These are phyloP conservation scores for Sciurus carolinensis DNA, from an alignment of 2,797 vertebrate species.

Conservation along the genomic window DNA sequence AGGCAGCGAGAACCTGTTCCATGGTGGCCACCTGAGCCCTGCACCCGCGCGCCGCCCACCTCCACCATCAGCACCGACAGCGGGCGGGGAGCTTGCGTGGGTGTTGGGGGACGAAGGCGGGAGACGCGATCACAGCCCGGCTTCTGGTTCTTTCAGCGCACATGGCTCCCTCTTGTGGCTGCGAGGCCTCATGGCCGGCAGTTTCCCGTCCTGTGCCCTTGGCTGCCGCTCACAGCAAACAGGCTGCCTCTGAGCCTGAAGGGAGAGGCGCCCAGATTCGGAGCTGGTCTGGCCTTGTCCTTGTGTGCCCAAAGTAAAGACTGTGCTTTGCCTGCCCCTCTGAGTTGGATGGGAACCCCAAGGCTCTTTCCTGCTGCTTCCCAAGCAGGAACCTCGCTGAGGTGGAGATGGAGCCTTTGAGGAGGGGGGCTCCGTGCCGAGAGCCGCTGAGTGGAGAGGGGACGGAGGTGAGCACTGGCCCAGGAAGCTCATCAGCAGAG, in stretches of 20 bases:
- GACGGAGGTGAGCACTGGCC: fast-evolving
- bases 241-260: background rate
- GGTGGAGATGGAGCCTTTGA: background rate
- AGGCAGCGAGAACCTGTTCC: background rate
- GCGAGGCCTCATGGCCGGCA: background rate
- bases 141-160: conserved; percentile 20
- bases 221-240: background rate
- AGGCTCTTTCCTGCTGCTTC: background rate
- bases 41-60: background rate
- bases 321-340: background rate
- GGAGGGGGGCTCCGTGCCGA: fast-evolving
- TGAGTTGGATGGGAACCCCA: background rate
- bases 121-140: conserved; percentile 26
- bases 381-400: background rate
- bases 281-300: background rate
- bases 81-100: conserved; percentile 36
- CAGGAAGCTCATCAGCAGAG: background rate
- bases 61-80: background rate
- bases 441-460: fast-evolving
- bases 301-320: background rate
- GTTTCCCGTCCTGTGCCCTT: background rate
- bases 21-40: background rate
- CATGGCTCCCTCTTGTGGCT: conserved; percentile 80
- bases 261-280: background rate
- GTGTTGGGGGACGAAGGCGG: background rate